Percentiles rank a stretch among this genome's conserved stretches.
Evolutionary conservation across 2,113 vertebrate species (phyloP).

Genomic region (Marmota flaviventris): DNA sequence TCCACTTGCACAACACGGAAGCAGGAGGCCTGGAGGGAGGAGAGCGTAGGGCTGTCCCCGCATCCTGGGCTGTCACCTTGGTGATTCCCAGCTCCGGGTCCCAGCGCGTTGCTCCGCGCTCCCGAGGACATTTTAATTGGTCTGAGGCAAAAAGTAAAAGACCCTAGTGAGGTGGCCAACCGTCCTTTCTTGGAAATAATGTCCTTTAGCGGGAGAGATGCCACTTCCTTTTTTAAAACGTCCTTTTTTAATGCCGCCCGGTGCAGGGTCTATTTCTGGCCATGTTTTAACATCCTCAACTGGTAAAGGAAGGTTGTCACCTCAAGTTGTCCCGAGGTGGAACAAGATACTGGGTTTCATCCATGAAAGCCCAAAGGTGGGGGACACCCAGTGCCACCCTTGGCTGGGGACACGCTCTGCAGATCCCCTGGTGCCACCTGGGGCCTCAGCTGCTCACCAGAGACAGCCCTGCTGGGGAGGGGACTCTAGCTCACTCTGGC

Average conservation of each 20-base stretch:
- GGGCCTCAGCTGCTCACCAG: neutral
- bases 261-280: neutral
- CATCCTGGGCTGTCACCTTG: neutral
- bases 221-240: neutral
- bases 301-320: neutral
- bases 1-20: neutral
- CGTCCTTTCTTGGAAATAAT: constrained; percentile 1
- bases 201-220: neutral
- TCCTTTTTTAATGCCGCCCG: neutral
- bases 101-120: neutral
- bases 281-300: neutral
- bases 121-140: neutral
- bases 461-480: accelerated
- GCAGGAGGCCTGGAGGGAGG: neutral
- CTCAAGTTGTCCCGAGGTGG: too few relatives aligned
- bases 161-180: neutral
- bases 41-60: too few relatives aligned
- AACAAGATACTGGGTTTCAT: neutral
- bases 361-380: neutral
- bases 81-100: neutral
- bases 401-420: neutral
- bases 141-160: neutral
- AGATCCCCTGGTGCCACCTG: neutral
- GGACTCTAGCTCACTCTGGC: too few relatives aligned
- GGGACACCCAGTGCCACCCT: accelerated